A percentile compares a stretch with the other conserved stretches of the same genome.
Conservation (phyloP, 2,888 invertebrate species). For the Herminia tarsipennalis region DNA sequence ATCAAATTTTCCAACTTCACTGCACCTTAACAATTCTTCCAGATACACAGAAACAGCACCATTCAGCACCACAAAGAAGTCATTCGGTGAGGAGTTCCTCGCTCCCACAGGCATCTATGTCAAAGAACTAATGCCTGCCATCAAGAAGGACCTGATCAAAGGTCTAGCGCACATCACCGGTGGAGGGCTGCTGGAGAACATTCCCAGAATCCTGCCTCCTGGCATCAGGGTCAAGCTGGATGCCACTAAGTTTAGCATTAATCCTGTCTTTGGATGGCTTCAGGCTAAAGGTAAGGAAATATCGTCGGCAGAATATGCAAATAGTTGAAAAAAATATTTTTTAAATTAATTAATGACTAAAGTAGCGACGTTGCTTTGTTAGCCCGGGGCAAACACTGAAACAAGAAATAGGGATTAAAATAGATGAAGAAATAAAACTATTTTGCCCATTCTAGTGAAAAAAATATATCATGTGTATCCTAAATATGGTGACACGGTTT, state of each 20-base stretch:
- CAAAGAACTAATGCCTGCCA: conserved; percentile 88
- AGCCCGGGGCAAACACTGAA: too few relatives aligned
- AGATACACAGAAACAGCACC: conserved; percentile 75
- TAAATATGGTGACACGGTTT: too few relatives aligned
- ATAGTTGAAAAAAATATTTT: not conserved
- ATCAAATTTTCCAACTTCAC: too few relatives aligned
- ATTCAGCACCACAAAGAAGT: conserved; percentile 67
- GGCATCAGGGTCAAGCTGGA: conserved; percentile 88
- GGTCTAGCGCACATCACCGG: conserved; percentile 97
- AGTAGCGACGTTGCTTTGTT: too few relatives aligned
- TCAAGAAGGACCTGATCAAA: conserved; percentile 90
- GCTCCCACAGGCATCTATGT: conserved; percentile 96
- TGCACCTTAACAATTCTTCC: not conserved
- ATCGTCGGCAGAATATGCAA: not conserved
- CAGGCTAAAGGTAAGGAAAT: conserved; percentile 86
- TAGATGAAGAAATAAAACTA: too few relatives aligned
- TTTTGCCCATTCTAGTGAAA: too few relatives aligned
- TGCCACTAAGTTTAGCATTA: conserved; percentile 89
- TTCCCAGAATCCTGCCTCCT: conserved; percentile 92
- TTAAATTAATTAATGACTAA: not conserved
- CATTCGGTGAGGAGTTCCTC: conserved; percentile 91
- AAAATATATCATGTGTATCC: too few relatives aligned
- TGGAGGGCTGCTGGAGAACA: conserved; percentile 95
- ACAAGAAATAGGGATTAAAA: too few relatives aligned
- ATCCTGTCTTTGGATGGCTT: conserved; percentile 95